Percentiles rank a stretch among this genome's conserved stretches.
phyloP scores from a whole-genome alignment of 2,797 vertebrate genomes.

The Distichodus sexfasciatus region DNA sequence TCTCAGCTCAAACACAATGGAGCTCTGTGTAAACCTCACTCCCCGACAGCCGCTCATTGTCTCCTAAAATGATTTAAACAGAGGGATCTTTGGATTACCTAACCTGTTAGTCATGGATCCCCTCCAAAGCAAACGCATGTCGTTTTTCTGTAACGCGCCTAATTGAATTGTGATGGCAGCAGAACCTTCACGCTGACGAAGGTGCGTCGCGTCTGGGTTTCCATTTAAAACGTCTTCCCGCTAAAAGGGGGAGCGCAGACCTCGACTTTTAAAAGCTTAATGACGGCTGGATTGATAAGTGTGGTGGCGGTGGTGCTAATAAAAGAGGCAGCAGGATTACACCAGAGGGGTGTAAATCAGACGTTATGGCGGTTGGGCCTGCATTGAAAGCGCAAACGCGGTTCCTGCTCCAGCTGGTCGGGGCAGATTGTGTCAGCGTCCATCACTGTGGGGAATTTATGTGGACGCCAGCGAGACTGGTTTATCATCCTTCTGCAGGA shows the following conservation, averaged over 20 bases:
- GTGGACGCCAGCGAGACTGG: too few relatives aligned
- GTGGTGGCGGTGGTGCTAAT: neutral
- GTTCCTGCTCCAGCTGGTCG: neutral
- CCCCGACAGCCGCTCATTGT: neutral
- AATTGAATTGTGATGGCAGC: neutral
- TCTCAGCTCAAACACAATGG: neutral
- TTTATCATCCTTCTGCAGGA: neutral
- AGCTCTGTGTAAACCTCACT: neutral
- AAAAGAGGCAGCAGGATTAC: neutral
- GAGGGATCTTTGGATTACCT: slow-evolving; percentile 7
- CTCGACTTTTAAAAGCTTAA: neutral
- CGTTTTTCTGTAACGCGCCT: neutral
- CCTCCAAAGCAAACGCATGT: slow-evolving; percentile 14
- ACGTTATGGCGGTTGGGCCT: neutral
- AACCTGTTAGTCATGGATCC: slow-evolving; percentile 13
- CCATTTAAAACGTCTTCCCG: neutral
- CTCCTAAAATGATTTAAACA: slow-evolving; percentile 4
- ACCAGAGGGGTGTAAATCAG: slow-evolving; percentile 1
- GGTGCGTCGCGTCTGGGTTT: neutral
- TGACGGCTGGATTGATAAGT: neutral
- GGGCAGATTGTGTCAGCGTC: slow-evolving; percentile 5
- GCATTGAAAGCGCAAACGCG: neutral
- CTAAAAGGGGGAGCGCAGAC: neutral
- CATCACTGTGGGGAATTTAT: neutral
- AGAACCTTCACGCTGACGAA: neutral